Percentiles rank a stretch among this genome's conserved stretches.
phyloP scores from a whole-genome alignment of 2,888 invertebrate genomes.

The Plemyria rubiginata region DNA sequence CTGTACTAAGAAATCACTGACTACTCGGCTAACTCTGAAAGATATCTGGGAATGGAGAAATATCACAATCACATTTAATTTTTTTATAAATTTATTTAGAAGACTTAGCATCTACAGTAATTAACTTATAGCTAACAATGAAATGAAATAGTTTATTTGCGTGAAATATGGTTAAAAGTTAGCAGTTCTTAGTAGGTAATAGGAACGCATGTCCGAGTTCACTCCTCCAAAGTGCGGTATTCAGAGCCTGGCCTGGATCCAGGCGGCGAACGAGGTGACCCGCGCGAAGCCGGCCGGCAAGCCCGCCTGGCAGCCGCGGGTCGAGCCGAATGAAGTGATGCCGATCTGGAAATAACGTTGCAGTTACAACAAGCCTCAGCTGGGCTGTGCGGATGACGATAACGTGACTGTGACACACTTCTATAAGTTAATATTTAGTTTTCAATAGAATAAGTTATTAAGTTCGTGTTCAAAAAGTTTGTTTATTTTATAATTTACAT shows the following conservation, averaged over 20 bases:
- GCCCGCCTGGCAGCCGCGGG: conserved; percentile 42
- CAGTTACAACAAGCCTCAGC: conserved; percentile 30
- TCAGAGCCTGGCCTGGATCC: conserved; percentile 44
- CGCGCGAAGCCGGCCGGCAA: conserved; percentile 45
- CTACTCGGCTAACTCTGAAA: no score
- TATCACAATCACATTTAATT: neutral
- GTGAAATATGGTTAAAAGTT: no score
- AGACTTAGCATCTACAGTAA: neutral
- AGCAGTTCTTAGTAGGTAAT: no score
- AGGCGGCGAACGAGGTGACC: conserved; percentile 45
- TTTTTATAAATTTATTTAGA: neutral
- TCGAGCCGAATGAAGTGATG: conserved; percentile 43
- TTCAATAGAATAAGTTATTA: no score
- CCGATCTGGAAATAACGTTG: conserved; percentile 46
- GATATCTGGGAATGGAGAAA: no score
- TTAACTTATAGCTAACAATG: neutral
- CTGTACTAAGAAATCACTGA: no score
- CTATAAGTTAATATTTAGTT: no score
- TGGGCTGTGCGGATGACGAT: no score
- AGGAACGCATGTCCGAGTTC: conserved; percentile 16
- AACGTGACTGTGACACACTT: no score
- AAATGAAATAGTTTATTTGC: no score
- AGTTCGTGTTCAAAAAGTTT: no score
- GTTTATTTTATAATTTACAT: no score
- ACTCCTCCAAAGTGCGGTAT: neutral